Evolutionary conservation across 1,140 invertebrate species (phyloP).

Genomic region (Pogonomyrmex californicus): DNA sequence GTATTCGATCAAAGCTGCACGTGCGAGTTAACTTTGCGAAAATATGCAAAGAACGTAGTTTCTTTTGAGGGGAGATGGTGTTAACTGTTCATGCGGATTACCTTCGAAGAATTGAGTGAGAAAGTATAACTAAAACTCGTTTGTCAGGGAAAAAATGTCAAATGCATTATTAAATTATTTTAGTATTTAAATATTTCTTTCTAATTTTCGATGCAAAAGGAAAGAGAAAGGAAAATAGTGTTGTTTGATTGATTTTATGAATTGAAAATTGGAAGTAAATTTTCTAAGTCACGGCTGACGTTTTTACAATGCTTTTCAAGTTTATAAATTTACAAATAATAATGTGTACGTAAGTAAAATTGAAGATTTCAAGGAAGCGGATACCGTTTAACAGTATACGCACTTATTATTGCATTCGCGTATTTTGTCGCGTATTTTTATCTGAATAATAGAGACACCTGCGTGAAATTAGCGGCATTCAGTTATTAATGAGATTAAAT

Average conservation of each 20-base stretch:
- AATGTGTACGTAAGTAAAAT: not conserved
- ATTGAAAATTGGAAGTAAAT: not conserved
- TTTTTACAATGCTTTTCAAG: not conserved
- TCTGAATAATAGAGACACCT: slow-evolving; percentile 56
- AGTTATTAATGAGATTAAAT: slow-evolving; percentile 73
- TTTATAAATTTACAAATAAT: not conserved
- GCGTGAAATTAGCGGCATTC: slow-evolving; percentile 66
- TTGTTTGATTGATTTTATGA: not conserved
- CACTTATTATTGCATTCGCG: not conserved
- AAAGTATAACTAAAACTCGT: not conserved
- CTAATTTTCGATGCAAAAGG: not conserved
- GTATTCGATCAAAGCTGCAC: slow-evolving; percentile 27
- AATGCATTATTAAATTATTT: not conserved
- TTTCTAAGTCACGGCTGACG: no score
- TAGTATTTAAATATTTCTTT: not conserved
- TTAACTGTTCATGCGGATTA: slow-evolving; percentile 3
- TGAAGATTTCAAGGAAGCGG: not conserved
- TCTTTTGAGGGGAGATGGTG: not conserved
- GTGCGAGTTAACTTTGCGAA: slow-evolving; percentile 28
- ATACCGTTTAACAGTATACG: not conserved
- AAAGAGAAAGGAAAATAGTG: not conserved
- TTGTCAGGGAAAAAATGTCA: not conserved
- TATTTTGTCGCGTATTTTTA: not conserved
- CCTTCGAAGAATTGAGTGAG: not conserved
- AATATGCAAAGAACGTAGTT: slow-evolving; percentile 25